Evolutionary conservation across 2,888 invertebrate species (phyloP).

Genomic region (Acleris literana): DNA sequence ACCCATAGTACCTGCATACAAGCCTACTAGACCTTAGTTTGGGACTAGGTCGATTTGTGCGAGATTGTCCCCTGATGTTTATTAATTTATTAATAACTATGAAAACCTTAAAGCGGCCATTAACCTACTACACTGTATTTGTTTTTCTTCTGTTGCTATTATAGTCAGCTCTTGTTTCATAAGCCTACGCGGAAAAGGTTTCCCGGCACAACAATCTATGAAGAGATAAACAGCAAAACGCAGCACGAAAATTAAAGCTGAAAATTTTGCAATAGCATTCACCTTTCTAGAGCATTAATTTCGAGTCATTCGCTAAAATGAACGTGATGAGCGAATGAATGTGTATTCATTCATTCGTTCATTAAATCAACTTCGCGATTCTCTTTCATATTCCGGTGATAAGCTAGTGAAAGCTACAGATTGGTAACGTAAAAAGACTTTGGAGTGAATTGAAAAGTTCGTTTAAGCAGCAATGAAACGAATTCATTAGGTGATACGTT

Average conservation of each 20-base stretch:
- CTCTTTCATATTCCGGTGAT: slow-evolving; percentile 55
- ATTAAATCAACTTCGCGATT: slow-evolving; percentile 58
- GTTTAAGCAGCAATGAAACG: slow-evolving; percentile 12
- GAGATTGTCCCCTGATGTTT: no score
- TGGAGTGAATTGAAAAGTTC: slow-evolving; percentile 24
- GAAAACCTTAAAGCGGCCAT: no score
- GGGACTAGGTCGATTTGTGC: no score
- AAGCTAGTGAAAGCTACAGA: slow-evolving; percentile 43
- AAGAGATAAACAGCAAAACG: background rate
- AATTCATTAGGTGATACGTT: no score
- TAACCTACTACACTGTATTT: no score
- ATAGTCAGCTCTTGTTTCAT: no score
- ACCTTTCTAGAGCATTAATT: slow-evolving; percentile 20
- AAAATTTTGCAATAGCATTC: slow-evolving; percentile 4
- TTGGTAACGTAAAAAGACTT: slow-evolving; percentile 19
- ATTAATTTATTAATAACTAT: no score
- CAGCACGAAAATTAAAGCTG: background rate
- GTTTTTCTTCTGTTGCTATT: no score
- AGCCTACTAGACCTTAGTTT: no score
- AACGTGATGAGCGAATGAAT: slow-evolving; percentile 65
- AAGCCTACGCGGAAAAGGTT: background rate
- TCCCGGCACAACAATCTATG: background rate
- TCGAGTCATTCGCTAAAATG: slow-evolving; percentile 56
- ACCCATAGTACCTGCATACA: no score
- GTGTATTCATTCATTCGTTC: slow-evolving; percentile 63